Percentiles rank a stretch among this genome's conserved stretches.
These are phyloP conservation scores for Hydractinia symbiolongicarpus DNA, from an alignment of 30 jellyfish, hydroid and myxozoan species.

Conservation along the genomic window DNA sequence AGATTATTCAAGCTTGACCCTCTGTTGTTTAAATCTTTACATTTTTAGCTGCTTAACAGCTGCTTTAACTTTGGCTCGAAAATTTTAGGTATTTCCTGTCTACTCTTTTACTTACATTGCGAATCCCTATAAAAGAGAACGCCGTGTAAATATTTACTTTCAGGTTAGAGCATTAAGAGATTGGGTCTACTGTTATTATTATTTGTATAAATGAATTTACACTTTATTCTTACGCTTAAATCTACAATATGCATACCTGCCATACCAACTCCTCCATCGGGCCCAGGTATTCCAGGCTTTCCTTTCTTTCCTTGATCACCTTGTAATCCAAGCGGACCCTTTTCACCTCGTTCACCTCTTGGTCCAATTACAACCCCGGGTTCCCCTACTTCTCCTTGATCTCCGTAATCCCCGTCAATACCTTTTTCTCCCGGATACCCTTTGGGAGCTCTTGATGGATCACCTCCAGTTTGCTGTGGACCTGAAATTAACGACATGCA, in stretches of 20 bases:
- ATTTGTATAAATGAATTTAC: no score
- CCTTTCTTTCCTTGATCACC: constrained; percentile 68
- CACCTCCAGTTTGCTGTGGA: background rate
- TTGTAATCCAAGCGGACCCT: constrained; percentile 40
- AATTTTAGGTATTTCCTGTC: no score
- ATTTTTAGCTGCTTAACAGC: no score
- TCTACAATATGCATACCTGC: constrained; percentile 12
- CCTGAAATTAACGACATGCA: background rate
- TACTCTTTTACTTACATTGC: no score
- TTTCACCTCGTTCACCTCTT: constrained; percentile 36
- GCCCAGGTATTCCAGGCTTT: constrained; percentile 37
- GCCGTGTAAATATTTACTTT: no score
- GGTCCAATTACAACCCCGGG: constrained; percentile 44
- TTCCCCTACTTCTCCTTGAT: constrained; percentile 51
- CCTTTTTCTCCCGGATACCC: constrained; percentile 40
- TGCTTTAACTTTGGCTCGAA: no score
- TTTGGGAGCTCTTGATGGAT: background rate
- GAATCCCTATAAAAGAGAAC: no score
- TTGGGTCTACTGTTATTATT: no score
- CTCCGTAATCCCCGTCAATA: constrained; percentile 32
- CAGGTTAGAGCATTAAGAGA: no score
- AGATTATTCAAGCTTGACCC: no score
- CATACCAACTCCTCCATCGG: constrained; percentile 60
- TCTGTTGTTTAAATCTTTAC: no score
- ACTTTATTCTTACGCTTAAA: no score